Percentiles rank a stretch among this genome's conserved stretches.
These are phyloP conservation scores for Leucoptera coffeella DNA, from an alignment of 2,888 invertebrate species.

Conservation along the genomic window DNA sequence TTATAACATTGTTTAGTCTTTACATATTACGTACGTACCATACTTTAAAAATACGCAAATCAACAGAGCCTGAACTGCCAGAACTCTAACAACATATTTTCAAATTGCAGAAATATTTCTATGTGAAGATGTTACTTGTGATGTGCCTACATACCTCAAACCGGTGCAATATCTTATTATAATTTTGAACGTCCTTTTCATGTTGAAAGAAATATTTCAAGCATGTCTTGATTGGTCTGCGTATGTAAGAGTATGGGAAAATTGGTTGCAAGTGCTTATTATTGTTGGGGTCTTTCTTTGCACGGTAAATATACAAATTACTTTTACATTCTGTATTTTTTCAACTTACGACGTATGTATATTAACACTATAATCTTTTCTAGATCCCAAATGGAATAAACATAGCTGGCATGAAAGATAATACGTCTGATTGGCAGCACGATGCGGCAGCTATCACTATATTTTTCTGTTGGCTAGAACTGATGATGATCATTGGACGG, in stretches of 20 bases:
- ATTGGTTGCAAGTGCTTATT: slow-evolving; percentile 76
- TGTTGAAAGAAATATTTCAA: slow-evolving; percentile 73
- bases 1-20: slow-evolving; percentile 67
- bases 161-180: slow-evolving; percentile 58
- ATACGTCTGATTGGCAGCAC: slow-evolving; percentile 64
- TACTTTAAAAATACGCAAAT: no score
- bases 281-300: slow-evolving; percentile 65
- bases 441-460: slow-evolving; percentile 75
- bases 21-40: slow-evolving; percentile 59
- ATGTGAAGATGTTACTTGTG: slow-evolving; percentile 32
- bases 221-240: slow-evolving; percentile 64
- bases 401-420: slow-evolving; percentile 17
- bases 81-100: not conserved
- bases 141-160: slow-evolving; percentile 26
- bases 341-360: no score
- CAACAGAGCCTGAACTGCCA: no score
- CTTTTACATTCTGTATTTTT: no score
- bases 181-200: slow-evolving; percentile 55
- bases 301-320: slow-evolving; percentile 52
- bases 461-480: slow-evolving; percentile 74
- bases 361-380: no score
- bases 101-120: slow-evolving; percentile 43
- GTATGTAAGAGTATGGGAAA: slow-evolving; percentile 79
- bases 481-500: slow-evolving; percentile 80
- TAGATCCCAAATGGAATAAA: slow-evolving; percentile 30